A percentile compares a stretch with the other conserved stretches of the same genome.
Evolutionary conservation across 2,888 invertebrate species (phyloP).

Genomic region (Brachynemurus nebulosus): DNA sequence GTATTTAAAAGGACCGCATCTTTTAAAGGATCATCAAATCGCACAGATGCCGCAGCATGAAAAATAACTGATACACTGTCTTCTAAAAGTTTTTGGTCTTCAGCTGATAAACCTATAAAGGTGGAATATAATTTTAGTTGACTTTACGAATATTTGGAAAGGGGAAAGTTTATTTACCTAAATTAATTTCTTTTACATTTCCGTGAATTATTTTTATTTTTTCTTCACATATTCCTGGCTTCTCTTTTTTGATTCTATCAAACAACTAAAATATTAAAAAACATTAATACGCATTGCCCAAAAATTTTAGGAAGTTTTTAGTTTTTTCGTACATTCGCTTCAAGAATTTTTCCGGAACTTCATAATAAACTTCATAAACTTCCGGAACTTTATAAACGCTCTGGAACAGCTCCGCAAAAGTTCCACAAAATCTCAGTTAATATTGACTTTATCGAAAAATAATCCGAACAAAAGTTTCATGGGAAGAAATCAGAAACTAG

Average conservation of each 20-base stretch:
- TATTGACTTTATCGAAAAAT: not conserved
- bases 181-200: slow-evolving; percentile 39
- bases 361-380: too few relatives aligned
- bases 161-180: slow-evolving; percentile 33
- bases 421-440: not conserved
- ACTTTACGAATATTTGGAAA: not conserved
- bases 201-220: slow-evolving; percentile 55
- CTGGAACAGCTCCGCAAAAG: too few relatives aligned
- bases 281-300: not conserved
- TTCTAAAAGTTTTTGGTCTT: slow-evolving; percentile 35
- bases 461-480: too few relatives aligned
- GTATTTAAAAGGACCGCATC: slow-evolving; percentile 49
- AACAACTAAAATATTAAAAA: slow-evolving; percentile 38
- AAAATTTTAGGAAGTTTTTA: too few relatives aligned
- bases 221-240: slow-evolving; percentile 36
- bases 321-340: too few relatives aligned
- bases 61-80: slow-evolving; percentile 53
- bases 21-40: slow-evolving; percentile 67
- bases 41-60: slow-evolving; percentile 69
- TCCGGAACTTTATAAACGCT: too few relatives aligned
- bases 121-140: not conserved
- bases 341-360: too few relatives aligned
- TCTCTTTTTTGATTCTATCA: slow-evolving; percentile 39
- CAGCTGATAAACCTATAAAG: slow-evolving; percentile 36
- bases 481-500: too few relatives aligned